A percentile compares a stretch with the other conserved stretches of the same genome.
phyloP scores from a whole-genome alignment of 2,113 vertebrate species.

The Carassius auratus region DNA sequence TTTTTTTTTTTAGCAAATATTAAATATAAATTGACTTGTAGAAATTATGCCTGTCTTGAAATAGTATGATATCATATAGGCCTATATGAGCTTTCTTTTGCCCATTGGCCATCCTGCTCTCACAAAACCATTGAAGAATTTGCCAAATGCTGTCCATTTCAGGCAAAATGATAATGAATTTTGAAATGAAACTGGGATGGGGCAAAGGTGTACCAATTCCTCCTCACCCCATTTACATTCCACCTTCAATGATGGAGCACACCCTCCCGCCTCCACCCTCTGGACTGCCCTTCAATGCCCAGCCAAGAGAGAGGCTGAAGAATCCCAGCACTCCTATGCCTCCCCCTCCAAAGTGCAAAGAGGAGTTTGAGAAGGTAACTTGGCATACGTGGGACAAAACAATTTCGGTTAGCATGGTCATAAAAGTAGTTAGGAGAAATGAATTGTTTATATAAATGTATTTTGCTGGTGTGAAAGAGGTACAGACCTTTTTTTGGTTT shows the following conservation, averaged over 20 bases:
- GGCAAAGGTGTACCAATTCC: conserved; percentile 99
- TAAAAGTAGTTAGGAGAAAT: conserved; percentile 11
- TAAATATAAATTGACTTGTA: neutral
- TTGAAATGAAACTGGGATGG: conserved; percentile 99
- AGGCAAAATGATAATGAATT: conserved; percentile 99
- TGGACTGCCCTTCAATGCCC: conserved; percentile 97
- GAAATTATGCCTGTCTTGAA: neutral
- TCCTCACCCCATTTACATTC: conserved; percentile 99
- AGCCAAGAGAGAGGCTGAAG: conserved; percentile 95
- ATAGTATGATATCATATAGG: neutral
- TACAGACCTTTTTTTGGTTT: neutral
- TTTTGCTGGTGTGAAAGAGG: conserved; percentile 45
- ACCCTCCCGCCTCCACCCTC: conserved; percentile 97
- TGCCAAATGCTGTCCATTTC: conserved; percentile 6
- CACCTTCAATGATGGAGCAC: conserved; percentile 99
- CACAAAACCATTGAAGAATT: neutral
- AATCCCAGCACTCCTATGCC: conserved; percentile 93
- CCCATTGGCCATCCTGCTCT: neutral
- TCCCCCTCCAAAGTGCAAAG: conserved; percentile 97
- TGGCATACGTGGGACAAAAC: conserved; percentile 49
- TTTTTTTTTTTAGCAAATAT: neutral
- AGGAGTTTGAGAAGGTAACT: conserved; percentile 99
- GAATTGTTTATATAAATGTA: conserved; percentile 54
- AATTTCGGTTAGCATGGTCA: conserved; percentile 41
- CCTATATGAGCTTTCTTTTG: neutral